phyloP scores from a whole-genome alignment of 1,140 invertebrate genomes.

The Drosophila miranda region DNA sequence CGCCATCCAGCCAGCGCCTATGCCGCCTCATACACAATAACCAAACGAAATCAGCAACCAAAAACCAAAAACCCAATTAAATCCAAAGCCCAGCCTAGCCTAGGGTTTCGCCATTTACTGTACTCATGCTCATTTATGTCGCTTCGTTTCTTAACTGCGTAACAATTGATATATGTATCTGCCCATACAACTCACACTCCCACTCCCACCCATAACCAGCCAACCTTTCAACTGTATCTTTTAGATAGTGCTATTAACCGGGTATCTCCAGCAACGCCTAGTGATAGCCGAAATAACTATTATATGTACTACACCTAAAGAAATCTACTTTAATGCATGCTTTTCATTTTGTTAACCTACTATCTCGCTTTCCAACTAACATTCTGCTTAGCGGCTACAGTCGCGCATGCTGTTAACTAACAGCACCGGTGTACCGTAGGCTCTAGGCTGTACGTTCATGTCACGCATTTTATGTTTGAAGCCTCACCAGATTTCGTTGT shows the following conservation, averaged over 20 bases:
- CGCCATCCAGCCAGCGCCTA: slow-evolving; percentile 49
- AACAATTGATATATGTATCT: slow-evolving; percentile 32
- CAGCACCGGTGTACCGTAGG: slow-evolving; percentile 7
- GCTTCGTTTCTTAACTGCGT: slow-evolving; percentile 67
- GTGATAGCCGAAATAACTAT: slow-evolving; percentile 15
- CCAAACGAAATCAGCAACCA: slow-evolving; percentile 52
- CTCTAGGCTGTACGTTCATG: slow-evolving; percentile 21
- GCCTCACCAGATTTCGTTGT: slow-evolving; percentile 32
- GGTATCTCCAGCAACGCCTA: slow-evolving; percentile 20
- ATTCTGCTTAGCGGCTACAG: slow-evolving; percentile 21
- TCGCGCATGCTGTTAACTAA: slow-evolving; percentile 28
- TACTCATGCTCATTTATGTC: slow-evolving; percentile 58
- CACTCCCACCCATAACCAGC: not conserved
- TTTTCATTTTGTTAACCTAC: slow-evolving; percentile 11
- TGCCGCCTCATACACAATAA: slow-evolving; percentile 66
- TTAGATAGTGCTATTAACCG: slow-evolving; percentile 35
- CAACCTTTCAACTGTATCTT: slow-evolving; percentile 17
- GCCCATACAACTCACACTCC: slow-evolving; percentile 21
- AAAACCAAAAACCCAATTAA: slow-evolving; percentile 29
- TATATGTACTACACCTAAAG: not conserved
- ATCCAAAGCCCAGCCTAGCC: slow-evolving; percentile 23
- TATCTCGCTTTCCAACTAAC: slow-evolving; percentile 23
- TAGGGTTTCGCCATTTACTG: slow-evolving; percentile 40
- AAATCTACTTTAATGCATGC: slow-evolving; percentile 9
- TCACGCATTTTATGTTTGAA: slow-evolving; percentile 41